Base-by-base conservation (phyloP, 2,113 vertebrate genomes). In the Cranoglanis bouderius region DNA sequence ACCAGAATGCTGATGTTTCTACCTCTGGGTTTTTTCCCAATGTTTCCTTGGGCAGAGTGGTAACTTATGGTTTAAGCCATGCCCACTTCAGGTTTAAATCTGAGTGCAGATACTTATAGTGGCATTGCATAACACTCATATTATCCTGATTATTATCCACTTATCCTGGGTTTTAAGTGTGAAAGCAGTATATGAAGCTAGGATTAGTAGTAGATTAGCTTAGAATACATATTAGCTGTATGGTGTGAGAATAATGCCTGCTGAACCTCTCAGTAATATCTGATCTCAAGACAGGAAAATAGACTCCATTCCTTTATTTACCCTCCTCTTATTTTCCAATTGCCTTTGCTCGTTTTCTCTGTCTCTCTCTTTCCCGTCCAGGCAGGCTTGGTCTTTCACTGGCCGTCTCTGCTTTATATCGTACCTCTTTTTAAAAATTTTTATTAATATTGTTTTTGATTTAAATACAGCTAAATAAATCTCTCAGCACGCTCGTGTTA, bases 381-480 rank as follows among this genome's bases (percentile, higher is more conserved):
- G n/a, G 57, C 74, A 65, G 80, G 72, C 24, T 49, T 29, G 21
- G 32, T 77, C 61, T 85, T 53, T 65, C 40, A 70, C 65, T 75
- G 43, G 40, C 61, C 1, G 46, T 83, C 65, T 83, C 70, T 83
- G 57, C 89, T 88, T 88, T 87, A 81, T 74, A 74, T 18, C 43
- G 40, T 87, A 38, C 82, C 14, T 21, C 16, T 80, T 43, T 43
- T 40, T 24, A 46, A 40, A n/a, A n/a, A n/a, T 89, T 70, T 84
- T 89, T 88, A 90, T 88, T 40, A 85, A 84, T 88, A 89, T 89
- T 90, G 85, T 91, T 75, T 85, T 87, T 85, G 88, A 92, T 90
- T 85, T 61, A 83, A 90, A 91, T 85, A 80, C 75, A 88, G 77
- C 84, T 77, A 88, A 88, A 92, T 91, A 92, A 90, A 92, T 92